Percentiles rank a stretch among this genome's conserved stretches.
Evolutionary conservation across 2,797 vertebrate species (phyloP).

Genomic region (Pseudomugil gertrudae): DNA sequence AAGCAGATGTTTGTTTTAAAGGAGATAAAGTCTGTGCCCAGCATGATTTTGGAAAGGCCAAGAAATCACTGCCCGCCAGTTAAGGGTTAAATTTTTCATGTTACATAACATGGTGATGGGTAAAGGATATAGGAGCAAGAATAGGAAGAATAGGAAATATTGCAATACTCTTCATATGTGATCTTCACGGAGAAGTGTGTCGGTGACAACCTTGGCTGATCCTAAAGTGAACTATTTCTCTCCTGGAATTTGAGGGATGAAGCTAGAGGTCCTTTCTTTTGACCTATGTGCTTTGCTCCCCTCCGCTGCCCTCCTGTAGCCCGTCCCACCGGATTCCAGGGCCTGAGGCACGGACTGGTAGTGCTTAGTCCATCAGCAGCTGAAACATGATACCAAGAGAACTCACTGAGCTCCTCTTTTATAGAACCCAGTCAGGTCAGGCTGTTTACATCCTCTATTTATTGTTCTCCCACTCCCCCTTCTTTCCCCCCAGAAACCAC

Average conservation of each 20-base stretch:
- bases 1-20: slow-evolving; percentile 32
- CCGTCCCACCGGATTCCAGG: slow-evolving; percentile 77
- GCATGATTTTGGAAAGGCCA: slow-evolving; percentile 39
- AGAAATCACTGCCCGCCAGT: slow-evolving; percentile 49
- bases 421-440: slow-evolving; percentile 70
- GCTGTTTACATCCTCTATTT: slow-evolving; percentile 74
- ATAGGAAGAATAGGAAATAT: slow-evolving; percentile 45
- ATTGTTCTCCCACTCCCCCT: slow-evolving; percentile 40
- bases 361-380: slow-evolving; percentile 78
- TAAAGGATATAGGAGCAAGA: no score
- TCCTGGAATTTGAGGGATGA: slow-evolving; percentile 76
- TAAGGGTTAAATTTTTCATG: slow-evolving; percentile 78
- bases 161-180: slow-evolving; percentile 54
- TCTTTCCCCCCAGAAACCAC: slow-evolving; percentile 28
- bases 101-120: no score
- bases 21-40: slow-evolving; percentile 25
- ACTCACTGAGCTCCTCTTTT: slow-evolving; percentile 71
- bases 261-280: slow-evolving; percentile 72
- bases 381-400: slow-evolving; percentile 78
- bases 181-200: slow-evolving; percentile 59
- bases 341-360: slow-evolving; percentile 77
- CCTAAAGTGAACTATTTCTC: slow-evolving; percentile 60
- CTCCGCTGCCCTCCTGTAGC: slow-evolving; percentile 38
- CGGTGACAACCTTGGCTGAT: slow-evolving; percentile 67
- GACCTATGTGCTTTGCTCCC: slow-evolving; percentile 66